These are phyloP conservation scores for Thermophis baileyi DNA, from an alignment of 2,113 vertebrate genomes.

Conservation along the genomic window DNA sequence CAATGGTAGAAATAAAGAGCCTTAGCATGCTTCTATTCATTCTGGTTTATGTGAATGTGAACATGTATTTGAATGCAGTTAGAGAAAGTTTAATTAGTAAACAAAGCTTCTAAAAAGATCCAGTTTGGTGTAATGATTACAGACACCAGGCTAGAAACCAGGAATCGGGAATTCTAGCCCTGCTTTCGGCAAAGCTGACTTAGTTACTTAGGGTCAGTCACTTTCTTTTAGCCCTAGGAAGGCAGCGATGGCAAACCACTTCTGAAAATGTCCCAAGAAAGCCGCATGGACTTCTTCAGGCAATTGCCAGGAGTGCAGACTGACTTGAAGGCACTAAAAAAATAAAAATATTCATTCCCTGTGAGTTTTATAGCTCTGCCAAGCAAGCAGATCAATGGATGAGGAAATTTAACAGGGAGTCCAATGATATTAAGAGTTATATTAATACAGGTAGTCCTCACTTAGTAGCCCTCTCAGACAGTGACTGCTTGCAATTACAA, in stretches of 20 bases:
- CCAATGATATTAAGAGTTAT: background rate
- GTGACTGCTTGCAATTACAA: background rate
- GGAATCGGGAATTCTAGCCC: background rate
- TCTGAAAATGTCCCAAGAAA: background rate
- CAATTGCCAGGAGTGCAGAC: background rate
- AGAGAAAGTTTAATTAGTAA: background rate
- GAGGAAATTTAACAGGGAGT: no score
- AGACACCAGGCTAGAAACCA: background rate
- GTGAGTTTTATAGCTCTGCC: background rate
- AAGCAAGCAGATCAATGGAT: background rate
- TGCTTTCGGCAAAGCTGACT: background rate
- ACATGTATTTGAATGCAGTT: background rate
- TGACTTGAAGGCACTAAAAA: background rate
- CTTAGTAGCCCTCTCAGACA: background rate
- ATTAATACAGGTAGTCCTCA: background rate
- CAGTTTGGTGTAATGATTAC: background rate
- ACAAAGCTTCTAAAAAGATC: background rate
- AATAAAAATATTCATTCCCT: background rate
- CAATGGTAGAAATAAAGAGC: background rate
- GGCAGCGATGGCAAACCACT: background rate
- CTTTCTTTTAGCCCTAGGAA: background rate
- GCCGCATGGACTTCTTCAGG: background rate
- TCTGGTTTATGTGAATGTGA: background rate
- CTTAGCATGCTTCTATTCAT: background rate
- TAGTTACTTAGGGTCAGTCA: background rate